phyloP scores from a whole-genome alignment of 2,888 invertebrate genomes.

The Orgyia antiqua region DNA sequence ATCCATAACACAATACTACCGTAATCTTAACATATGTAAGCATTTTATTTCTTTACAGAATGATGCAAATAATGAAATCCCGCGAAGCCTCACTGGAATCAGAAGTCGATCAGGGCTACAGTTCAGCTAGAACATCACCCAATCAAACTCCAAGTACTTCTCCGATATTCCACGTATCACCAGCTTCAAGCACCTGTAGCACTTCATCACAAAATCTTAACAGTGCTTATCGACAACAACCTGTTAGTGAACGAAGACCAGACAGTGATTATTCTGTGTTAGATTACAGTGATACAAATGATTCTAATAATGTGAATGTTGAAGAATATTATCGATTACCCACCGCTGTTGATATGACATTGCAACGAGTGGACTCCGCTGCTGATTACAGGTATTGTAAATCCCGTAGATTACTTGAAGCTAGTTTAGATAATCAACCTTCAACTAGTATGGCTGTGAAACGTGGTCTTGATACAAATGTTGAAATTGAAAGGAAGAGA shows the following conservation, averaged over 20 bases:
- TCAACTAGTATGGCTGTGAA: conserved; percentile 57
- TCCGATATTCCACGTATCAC: conserved; percentile 46
- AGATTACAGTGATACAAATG: conserved; percentile 39
- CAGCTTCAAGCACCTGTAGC: conserved; percentile 47
- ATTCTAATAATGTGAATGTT: conserved; percentile 26
- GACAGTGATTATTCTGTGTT: conserved; percentile 38
- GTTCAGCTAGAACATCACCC: conserved; percentile 60
- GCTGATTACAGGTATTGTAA: conserved; percentile 55
- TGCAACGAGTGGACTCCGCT: conserved; percentile 46
- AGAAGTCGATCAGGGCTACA: conserved; percentile 60
- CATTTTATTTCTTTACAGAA: conserved; percentile 35
- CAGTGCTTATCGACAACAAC: conserved; percentile 39
- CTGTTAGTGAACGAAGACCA: conserved; percentile 24
- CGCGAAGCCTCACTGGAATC: conserved; percentile 45
- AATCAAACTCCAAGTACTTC: conserved; percentile 55
- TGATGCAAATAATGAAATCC: conserved; percentile 65
- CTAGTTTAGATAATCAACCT: conserved; percentile 45
- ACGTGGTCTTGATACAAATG: conserved; percentile 46
- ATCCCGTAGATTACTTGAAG: conserved; percentile 53
- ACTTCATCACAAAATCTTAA: conserved; percentile 38
- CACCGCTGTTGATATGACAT: conserved; percentile 42
- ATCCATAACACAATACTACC: not conserved
- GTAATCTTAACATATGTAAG: not conserved
- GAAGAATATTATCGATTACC: conserved; percentile 44
- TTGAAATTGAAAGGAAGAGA: conserved; percentile 57